These are phyloP conservation scores for Andrena bucephala DNA, from an alignment of 2,888 invertebrate species.

Conservation along the genomic window DNA sequence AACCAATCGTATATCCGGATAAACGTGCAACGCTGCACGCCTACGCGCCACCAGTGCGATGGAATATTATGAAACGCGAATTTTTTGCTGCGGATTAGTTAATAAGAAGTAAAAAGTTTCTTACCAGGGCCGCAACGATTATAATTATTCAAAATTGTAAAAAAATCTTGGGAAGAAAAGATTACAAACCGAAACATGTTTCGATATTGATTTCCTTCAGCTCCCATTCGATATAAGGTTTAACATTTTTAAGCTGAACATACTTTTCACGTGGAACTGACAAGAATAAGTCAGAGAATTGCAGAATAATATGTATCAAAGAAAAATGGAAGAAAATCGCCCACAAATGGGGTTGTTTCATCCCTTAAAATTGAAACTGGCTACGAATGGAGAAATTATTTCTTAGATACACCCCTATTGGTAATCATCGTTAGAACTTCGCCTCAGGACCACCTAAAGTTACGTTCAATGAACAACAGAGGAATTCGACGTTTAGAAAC, in stretches of 20 bases:
- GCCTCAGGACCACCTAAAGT: background rate
- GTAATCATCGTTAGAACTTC: background rate
- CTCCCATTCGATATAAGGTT: background rate
- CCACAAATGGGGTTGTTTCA: no score
- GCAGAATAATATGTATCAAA: background rate
- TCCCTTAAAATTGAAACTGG: no score
- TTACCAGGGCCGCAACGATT: background rate
- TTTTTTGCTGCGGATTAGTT: background rate
- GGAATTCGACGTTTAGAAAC: constrained; percentile 33
- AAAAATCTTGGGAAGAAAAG: background rate
- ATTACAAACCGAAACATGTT: background rate
- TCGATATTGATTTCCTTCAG: background rate
- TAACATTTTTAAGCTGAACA: background rate
- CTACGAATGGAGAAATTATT: background rate
- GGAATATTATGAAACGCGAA: background rate
- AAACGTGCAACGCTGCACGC: background rate
- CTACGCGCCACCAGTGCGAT: background rate
- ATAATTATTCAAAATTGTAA: background rate
- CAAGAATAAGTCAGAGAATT: background rate
- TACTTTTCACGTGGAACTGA: background rate
- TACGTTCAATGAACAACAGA: constrained; percentile 29
- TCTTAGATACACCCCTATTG: background rate
- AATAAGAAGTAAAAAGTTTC: no score
- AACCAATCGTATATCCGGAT: background rate
- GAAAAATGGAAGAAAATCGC: no score